Base-by-base conservation (phyloP, 2,113 vertebrate species). In the Camelus dromedarius region DNA sequence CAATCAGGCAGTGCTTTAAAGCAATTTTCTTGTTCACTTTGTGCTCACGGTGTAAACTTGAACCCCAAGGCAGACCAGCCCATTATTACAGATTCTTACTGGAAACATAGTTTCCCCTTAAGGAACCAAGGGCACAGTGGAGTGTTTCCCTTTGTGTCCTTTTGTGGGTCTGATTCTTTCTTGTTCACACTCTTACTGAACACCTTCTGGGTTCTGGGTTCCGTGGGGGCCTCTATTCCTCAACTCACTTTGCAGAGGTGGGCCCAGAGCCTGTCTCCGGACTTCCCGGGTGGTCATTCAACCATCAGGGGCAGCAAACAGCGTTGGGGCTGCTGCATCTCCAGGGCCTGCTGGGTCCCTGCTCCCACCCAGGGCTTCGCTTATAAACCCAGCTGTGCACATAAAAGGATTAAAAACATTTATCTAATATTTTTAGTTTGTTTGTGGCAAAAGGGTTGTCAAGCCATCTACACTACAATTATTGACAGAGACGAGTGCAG, bases 251-350 rank as follows among this genome's bases (percentile, higher is more conserved):
- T 10, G 30, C 32, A 1, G 1, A 9, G 13, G 70, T 0, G 2
- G 14, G 22, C 4, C 8, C 5, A 2, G 0, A 1, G 24, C 28
- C 32, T 3, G 0, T 30, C 62, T 35, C 12, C 2, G 38, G 13
- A 8, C 30, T 30, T 19, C 56, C 86, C 2, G 16, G 30, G n/a
- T 1, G n/a, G 28, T 1, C 16, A 0, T 9, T 2, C 1, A 4
- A 15, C 8, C 62, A 0, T 0, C 22, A 6, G 73, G 22, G 12
- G 6, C 58, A 15, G 58, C 32, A 19, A 13, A n/a, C 7, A 64
- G 26, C 15, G 1, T 13, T 0, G 11, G 18, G 18, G 18, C 35
- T 35, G 24, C 42, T 3, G 22, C 19, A 16, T n/a, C 9, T 24
- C 19, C 38, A 4, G 19, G 30, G 9, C 19, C 13, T 11, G 26